phyloP scores from a whole-genome alignment of 2,888 invertebrate species.

The Nomada ferruginata region DNA sequence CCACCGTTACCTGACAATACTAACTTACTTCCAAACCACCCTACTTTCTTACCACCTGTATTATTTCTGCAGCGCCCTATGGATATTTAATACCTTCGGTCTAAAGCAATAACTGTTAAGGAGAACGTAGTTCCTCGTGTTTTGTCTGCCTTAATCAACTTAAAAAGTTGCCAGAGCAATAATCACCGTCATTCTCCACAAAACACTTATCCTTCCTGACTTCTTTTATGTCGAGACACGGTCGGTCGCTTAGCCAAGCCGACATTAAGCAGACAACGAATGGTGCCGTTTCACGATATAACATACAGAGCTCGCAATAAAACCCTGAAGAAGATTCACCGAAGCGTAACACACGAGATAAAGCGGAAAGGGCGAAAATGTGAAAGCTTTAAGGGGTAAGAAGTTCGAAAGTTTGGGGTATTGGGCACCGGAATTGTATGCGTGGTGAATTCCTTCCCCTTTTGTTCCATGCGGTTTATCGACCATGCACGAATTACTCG shows the following conservation, averaged over 20 bases:
- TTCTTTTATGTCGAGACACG: neutral
- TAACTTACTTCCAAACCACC: too few species aligned
- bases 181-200: neutral
- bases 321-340: conserved; percentile 21
- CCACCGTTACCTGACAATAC: too few species aligned
- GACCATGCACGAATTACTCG: neutral
- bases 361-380: neutral
- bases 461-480: neutral
- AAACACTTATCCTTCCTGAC: conserved; percentile 1
- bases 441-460: neutral
- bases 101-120: too few species aligned
- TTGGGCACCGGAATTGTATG: conserved; percentile 3
- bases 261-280: conserved; percentile 38
- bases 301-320: conserved; percentile 29
- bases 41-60: too few species aligned
- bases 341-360: neutral
- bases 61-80: too few species aligned
- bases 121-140: too few species aligned
- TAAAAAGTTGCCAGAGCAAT: neutral
- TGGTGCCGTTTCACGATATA: conserved; percentile 6
- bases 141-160: too few species aligned
- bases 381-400: neutral
- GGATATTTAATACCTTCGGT: too few species aligned
- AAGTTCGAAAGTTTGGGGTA: neutral
- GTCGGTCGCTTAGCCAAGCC: conserved; percentile 34